Conservation (phyloP, 1,140 invertebrate genomes). For the Drosophila equinoxialis region DNA sequence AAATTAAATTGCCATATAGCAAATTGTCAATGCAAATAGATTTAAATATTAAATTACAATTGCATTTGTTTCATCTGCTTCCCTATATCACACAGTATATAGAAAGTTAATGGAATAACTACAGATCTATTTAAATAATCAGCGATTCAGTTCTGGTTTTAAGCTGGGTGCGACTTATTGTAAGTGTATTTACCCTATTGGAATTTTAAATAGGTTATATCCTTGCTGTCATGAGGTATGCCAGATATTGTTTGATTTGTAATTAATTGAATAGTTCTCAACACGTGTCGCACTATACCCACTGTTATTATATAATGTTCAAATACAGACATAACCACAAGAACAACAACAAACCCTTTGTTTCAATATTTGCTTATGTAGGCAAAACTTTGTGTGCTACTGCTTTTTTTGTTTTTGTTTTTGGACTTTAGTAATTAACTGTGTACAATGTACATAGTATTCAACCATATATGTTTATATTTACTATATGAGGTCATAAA, state of each 20-base stretch:
- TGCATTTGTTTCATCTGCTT: constrained; percentile 5
- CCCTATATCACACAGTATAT: not conserved
- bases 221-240: not conserved
- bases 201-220: not conserved
- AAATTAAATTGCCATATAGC: not conserved
- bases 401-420: not conserved
- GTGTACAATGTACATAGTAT: not conserved
- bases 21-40: constrained; percentile 7
- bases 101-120: too few relatives aligned
- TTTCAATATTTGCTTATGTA: constrained; percentile 40
- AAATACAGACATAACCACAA: constrained; percentile 1
- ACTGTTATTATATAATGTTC: constrained; percentile 11
- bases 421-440: constrained; percentile 1
- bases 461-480: not conserved
- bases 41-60: constrained; percentile 29
- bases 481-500: constrained; percentile 46
- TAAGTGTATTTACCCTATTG: not conserved
- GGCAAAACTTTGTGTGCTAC: constrained; percentile 39
- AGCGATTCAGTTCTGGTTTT: not conserved
- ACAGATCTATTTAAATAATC: not conserved
- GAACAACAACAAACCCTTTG: constrained; percentile 17
- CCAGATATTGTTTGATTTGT: constrained; percentile 2
- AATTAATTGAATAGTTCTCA: constrained; percentile 1
- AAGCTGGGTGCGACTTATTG: not conserved
- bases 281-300: constrained; percentile 3